These are phyloP conservation scores for Drosophila micromelanica DNA, from an alignment of 1,140 invertebrate genomes.

Conservation along the genomic window DNA sequence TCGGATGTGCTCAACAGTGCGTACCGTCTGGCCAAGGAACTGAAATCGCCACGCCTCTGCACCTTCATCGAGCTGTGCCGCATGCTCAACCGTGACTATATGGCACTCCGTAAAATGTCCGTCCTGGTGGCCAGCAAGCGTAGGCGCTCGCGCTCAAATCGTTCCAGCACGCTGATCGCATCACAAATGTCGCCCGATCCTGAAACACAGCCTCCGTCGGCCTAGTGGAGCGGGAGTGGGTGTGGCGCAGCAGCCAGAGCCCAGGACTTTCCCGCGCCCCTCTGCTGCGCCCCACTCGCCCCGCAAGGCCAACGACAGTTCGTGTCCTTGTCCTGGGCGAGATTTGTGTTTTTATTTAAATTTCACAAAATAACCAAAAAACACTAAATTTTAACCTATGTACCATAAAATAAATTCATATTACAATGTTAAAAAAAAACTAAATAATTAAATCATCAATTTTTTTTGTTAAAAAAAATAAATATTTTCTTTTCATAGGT, in stretches of 20 bases:
- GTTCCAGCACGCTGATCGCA: constrained; percentile 23
- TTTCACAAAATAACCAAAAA: constrained; percentile 7
- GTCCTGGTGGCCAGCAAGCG: constrained; percentile 46
- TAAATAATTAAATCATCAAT: too few relatives aligned
- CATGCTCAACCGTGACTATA: constrained; percentile 70
- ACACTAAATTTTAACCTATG: constrained; percentile 6
- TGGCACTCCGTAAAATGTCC: constrained; percentile 63
- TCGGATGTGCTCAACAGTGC: constrained; percentile 61
- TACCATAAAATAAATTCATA: not conserved
- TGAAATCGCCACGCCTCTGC: constrained; percentile 56
- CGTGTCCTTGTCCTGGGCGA: not conserved
- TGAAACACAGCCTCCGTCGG: too few relatives aligned
- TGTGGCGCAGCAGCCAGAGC: not conserved
- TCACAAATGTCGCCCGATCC: not conserved
- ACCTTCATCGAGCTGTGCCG: constrained; percentile 73
- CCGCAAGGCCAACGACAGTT: not conserved
- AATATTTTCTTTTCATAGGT: too few relatives aligned
- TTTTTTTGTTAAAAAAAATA: too few relatives aligned
- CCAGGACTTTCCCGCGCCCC: not conserved
- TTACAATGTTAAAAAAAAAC: constrained; percentile 29
- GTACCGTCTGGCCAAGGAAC: constrained; percentile 45
- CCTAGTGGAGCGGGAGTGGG: constrained; percentile 14
- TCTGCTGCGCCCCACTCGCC: constrained; percentile 3
- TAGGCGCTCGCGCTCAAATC: constrained; percentile 22
- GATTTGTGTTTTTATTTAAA: constrained; percentile 11